Percentiles rank a stretch among this genome's conserved stretches.
Evolutionary conservation across 2,113 vertebrate genomes (phyloP).

Genomic region (Pituophis catenifer): DNA sequence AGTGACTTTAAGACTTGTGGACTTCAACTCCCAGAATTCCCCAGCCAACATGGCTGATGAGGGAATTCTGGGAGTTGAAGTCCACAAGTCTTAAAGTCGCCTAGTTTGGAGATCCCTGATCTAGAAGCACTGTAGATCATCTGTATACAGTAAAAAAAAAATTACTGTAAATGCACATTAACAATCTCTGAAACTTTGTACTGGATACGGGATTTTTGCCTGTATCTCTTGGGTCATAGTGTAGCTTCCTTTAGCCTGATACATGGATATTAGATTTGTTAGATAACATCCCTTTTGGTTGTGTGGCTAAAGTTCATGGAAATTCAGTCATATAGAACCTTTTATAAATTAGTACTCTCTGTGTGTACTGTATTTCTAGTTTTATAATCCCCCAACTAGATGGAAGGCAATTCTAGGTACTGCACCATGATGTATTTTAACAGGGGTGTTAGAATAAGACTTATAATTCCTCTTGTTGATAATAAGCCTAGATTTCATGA

Average conservation of each 20-base stretch:
- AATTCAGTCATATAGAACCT: background rate
- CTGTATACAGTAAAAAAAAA: background rate
- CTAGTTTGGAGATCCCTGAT: background rate
- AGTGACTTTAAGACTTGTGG: too few relatives aligned
- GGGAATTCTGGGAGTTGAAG: too few relatives aligned
- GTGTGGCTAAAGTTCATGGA: background rate
- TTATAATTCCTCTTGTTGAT: background rate
- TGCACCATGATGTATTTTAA: background rate
- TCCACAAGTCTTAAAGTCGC: too few relatives aligned
- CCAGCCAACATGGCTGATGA: too few relatives aligned
- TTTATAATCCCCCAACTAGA: background rate
- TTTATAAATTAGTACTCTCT: background rate
- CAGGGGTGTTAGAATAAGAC: background rate
- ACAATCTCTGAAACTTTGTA: background rate
- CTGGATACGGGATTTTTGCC: background rate
- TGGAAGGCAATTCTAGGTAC: background rate
- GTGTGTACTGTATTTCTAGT: background rate
- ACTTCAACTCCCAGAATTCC: too few relatives aligned
- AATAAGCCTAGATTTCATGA: background rate
- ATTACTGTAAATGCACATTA: background rate
- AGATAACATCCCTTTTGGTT: background rate
- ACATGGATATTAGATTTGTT: background rate
- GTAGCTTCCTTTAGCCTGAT: background rate
- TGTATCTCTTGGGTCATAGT: background rate
- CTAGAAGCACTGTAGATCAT: background rate